A percentile compares a stretch with the other conserved stretches of the same genome.
Conservation (phyloP, 2,113 vertebrate species). For the Conger conger region DNA sequence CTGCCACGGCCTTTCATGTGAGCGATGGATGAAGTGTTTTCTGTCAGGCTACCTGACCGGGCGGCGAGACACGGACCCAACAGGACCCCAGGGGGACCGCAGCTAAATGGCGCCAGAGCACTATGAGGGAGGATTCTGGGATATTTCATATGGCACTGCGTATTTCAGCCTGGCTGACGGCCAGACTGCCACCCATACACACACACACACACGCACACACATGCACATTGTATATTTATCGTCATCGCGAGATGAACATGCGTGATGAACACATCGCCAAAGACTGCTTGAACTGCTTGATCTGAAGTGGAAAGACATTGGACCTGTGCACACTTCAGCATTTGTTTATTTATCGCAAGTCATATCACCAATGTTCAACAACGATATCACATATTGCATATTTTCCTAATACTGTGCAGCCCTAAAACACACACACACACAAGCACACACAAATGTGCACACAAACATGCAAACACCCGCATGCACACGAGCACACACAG, state of each 20-base stretch:
- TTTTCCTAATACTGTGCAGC: too few relatives aligned
- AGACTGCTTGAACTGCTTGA: too few relatives aligned
- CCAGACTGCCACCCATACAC: not conserved
- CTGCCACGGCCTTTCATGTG: constrained; percentile 62
- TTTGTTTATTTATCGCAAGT: too few relatives aligned
- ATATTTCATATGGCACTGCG: constrained; percentile 15
- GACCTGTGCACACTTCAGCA: too few relatives aligned
- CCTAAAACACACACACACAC: not conserved
- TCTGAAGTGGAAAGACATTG: too few relatives aligned
- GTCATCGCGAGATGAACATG: too few relatives aligned
- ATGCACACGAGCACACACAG: not conserved
- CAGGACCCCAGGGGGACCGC: constrained; percentile 1
- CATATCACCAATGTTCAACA: too few relatives aligned
- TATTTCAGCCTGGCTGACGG: not conserved
- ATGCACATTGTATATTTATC: too few relatives aligned
- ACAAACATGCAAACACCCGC: not conserved
- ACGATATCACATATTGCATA: too few relatives aligned
- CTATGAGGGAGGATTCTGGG: not conserved
- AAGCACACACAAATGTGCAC: not conserved
- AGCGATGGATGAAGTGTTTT: constrained; percentile 59
- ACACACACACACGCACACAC: constrained; percentile 12
- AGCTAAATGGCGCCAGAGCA: not conserved
- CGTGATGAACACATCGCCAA: too few relatives aligned
- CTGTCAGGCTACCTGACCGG: constrained; percentile 44
- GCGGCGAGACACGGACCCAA: constrained; percentile 25